A percentile compares a stretch with the other conserved stretches of the same genome.
Conservation (phyloP, 2,797 vertebrate species). For the Otus scops region DNA sequence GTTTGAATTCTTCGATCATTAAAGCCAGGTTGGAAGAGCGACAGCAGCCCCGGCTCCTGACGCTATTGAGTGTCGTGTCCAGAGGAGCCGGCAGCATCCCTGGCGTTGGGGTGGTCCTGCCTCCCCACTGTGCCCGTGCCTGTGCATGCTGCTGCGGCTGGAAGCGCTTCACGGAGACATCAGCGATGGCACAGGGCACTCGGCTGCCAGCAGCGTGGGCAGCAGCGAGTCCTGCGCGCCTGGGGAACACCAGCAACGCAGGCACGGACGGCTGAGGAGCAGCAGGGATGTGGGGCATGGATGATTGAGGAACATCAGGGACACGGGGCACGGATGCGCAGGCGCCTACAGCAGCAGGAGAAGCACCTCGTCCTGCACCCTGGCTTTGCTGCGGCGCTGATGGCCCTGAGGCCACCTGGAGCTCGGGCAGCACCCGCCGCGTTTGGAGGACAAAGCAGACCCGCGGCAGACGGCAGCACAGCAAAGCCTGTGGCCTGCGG, state of each 20-base stretch:
- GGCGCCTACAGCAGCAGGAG: rapidly evolving
- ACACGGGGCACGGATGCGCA: not conserved
- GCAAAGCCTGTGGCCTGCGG: rapidly evolving
- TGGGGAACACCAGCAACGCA: too few relatives aligned
- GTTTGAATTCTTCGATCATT: not conserved
- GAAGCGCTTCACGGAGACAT: not conserved
- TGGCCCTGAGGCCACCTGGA: not conserved
- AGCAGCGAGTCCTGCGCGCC: not conserved
- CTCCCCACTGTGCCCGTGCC: not conserved
- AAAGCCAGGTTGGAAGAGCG: not conserved
- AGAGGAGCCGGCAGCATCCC: not conserved
- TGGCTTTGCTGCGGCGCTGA: not conserved
- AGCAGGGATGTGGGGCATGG: not conserved
- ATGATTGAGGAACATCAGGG: not conserved
- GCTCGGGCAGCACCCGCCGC: rapidly evolving
- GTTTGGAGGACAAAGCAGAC: not conserved
- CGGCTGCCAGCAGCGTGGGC: rapidly evolving
- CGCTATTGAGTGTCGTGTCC: rapidly evolving
- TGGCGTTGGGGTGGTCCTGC: not conserved
- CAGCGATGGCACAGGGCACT: rapidly evolving
- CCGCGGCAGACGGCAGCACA: rapidly evolving
- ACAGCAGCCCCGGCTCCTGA: not conserved
- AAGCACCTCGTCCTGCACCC: not conserved
- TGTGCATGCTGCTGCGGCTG: not conserved
- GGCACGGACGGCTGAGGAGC: not conserved